Evolutionary conservation across 92 coral and sea anemone genomes (phyloP).

Genomic region (Hydrozoanthus gracilis): DNA sequence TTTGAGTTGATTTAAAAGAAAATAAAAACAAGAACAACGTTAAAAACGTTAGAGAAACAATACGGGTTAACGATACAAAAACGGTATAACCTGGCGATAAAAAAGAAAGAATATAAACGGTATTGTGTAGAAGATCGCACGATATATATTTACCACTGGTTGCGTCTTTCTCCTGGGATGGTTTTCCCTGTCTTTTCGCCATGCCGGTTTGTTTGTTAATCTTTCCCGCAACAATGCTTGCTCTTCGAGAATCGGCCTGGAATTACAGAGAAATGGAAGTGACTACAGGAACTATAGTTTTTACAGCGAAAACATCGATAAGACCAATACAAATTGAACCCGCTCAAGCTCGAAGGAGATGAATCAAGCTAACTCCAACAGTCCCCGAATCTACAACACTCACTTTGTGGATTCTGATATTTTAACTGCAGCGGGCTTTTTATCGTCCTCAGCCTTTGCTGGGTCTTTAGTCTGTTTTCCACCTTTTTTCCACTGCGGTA

Average conservation of each 20-base stretch:
- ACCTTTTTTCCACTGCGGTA: constrained; percentile 82
- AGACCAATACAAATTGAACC: too few relatives aligned
- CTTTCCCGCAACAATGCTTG: constrained; percentile 93
- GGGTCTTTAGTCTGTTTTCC: constrained; percentile 78
- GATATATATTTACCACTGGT: constrained; percentile 76
- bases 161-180: constrained; percentile 79
- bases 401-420: constrained; percentile 94
- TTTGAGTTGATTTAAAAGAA: background rate
- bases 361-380: background rate
- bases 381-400: constrained; percentile 25
- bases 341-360: background rate
- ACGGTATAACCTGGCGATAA: background rate
- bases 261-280: constrained; percentile 15
- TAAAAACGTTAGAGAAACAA: background rate
- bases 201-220: constrained; percentile 78
- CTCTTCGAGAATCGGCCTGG: constrained; percentile 94
- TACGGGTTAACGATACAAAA: background rate
- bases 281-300: constrained; percentile 1
- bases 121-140: background rate
- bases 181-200: constrained; percentile 86
- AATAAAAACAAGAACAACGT: background rate
- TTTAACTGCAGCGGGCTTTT: constrained; percentile 76
- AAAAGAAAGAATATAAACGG: constrained; percentile 10
- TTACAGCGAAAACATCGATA: background rate
- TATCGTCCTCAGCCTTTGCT: constrained; percentile 82